Conservation (phyloP, 2,113 vertebrate genomes). For the Pseudorectes ferrugineus region DNA sequence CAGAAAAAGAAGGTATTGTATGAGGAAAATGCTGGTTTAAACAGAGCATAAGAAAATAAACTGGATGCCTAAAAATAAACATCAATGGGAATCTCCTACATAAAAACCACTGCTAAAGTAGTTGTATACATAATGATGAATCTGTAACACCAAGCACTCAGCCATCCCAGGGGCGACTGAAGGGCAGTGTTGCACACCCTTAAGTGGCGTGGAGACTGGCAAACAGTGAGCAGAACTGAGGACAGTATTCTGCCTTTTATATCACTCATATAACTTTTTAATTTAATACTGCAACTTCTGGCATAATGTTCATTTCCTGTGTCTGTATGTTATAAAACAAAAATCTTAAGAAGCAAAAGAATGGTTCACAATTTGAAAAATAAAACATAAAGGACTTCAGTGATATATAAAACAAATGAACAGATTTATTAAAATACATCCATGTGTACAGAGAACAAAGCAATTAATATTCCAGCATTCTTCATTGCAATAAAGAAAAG, state of each 20-base stretch:
- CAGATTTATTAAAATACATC: neutral
- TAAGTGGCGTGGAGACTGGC: neutral
- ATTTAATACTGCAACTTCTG: neutral
- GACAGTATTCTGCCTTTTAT: neutral
- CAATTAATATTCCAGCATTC: neutral
- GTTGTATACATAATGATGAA: neutral
- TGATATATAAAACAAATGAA: neutral
- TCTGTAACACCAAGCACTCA: neutral
- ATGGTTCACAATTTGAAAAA: neutral
- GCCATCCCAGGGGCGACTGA: neutral
- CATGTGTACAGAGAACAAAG: neutral
- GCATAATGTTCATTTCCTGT: neutral
- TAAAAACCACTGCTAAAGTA: conserved; percentile 1
- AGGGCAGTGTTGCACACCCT: neutral
- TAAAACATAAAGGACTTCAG: neutral
- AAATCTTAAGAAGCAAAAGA: neutral
- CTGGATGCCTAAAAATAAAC: conserved; percentile 61
- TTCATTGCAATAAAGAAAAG: neutral
- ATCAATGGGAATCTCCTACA: conserved; percentile 57
- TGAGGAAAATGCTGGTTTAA: conserved; percentile 29
- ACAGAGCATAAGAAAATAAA: conserved; percentile 13
- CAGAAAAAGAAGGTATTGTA: conserved; percentile 49
- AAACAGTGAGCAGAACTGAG: neutral
- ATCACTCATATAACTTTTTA: neutral
- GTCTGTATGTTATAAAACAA: neutral